These are phyloP conservation scores for Eledone cirrhosa DNA, from an alignment of 2,888 invertebrate genomes.

Conservation along the genomic window DNA sequence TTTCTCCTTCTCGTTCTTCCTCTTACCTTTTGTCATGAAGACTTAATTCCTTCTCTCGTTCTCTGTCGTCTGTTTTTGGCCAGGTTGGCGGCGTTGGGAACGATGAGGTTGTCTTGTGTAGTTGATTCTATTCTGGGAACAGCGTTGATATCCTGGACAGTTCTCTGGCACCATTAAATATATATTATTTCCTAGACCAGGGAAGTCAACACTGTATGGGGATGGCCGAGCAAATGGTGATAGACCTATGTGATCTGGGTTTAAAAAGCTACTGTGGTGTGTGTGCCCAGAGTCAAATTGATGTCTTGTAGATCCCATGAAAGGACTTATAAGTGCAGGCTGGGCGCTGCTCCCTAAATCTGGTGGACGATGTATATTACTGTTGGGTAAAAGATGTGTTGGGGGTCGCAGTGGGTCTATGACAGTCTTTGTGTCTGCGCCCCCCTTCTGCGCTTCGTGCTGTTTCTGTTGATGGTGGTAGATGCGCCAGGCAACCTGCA, in stretches of 20 bases:
- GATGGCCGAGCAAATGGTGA: constrained; percentile 57
- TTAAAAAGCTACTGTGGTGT: constrained; percentile 34
- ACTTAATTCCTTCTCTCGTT: constrained; percentile 44
- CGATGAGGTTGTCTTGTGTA: constrained; percentile 59
- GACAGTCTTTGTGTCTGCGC: constrained; percentile 40
- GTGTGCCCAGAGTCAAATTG: constrained; percentile 34
- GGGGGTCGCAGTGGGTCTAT: constrained; percentile 75
- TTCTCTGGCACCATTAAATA: constrained; percentile 43
- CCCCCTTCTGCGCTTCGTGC: constrained; percentile 70
- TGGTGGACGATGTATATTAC: constrained; percentile 33
- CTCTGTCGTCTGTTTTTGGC: constrained; percentile 48
- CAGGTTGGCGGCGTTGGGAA: constrained; percentile 52
- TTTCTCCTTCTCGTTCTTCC: constrained; percentile 35
- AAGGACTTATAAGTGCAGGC: constrained; percentile 8
- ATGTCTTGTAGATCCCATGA: constrained; percentile 31
- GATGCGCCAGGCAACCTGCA: constrained; percentile 97
- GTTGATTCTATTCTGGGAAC: constrained; percentile 58
- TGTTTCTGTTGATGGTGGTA: constrained; percentile 91
- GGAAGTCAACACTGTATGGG: constrained; percentile 55
- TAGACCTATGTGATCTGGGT: constrained; percentile 39
- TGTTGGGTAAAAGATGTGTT: constrained; percentile 73
- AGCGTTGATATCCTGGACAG: constrained; percentile 46
- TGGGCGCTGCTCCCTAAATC: constrained; percentile 29
- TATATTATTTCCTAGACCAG: constrained; percentile 51
- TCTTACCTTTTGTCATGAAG: constrained; percentile 43